These are phyloP conservation scores for Xylota segnis DNA, from an alignment of 2,888 invertebrate genomes.

Conservation along the genomic window DNA sequence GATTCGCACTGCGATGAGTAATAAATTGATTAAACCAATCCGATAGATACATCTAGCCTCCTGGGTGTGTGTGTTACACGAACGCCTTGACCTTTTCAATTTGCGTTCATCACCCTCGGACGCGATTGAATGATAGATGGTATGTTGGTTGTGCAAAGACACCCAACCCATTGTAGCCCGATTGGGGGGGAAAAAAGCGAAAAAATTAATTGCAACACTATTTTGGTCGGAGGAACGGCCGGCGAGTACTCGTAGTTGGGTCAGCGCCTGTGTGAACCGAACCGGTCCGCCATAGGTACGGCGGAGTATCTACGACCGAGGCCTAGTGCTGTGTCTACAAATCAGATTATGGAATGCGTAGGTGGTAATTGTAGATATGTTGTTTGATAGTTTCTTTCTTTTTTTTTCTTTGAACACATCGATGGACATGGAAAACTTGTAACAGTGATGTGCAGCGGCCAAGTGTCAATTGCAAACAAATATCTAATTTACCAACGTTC, in stretches of 20 bases:
- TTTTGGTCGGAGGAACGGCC: neutral
- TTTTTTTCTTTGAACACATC: neutral
- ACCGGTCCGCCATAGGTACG: constrained; percentile 58
- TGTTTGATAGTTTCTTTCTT: constrained; percentile 21
- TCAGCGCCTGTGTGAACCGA: constrained; percentile 56
- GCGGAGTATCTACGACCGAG: constrained; percentile 46
- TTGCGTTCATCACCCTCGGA: constrained; percentile 72
- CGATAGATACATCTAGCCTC: constrained; percentile 41
- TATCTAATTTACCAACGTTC: constrained; percentile 26
- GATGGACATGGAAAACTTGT: constrained; percentile 35
- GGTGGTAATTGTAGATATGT: constrained; percentile 66
- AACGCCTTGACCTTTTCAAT: constrained; percentile 73
- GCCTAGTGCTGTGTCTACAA: constrained; percentile 53
- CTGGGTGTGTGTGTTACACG: constrained; percentile 49
- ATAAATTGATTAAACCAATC: constrained; percentile 60
- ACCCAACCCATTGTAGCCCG: constrained; percentile 20
- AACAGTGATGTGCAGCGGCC: constrained; percentile 52
- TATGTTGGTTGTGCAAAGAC: constrained; percentile 29
- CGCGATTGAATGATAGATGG: constrained; percentile 64
- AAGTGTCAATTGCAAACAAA: constrained; percentile 69
- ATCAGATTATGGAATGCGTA: constrained; percentile 71
- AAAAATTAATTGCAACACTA: constrained; percentile 64
- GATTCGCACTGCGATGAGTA: constrained; percentile 55
- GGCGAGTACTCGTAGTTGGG: constrained; percentile 27
- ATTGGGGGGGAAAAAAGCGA: neutral